Evolutionary conservation across 2,797 vertebrate species (phyloP).

Genomic region (Megaceryle alcyon): DNA sequence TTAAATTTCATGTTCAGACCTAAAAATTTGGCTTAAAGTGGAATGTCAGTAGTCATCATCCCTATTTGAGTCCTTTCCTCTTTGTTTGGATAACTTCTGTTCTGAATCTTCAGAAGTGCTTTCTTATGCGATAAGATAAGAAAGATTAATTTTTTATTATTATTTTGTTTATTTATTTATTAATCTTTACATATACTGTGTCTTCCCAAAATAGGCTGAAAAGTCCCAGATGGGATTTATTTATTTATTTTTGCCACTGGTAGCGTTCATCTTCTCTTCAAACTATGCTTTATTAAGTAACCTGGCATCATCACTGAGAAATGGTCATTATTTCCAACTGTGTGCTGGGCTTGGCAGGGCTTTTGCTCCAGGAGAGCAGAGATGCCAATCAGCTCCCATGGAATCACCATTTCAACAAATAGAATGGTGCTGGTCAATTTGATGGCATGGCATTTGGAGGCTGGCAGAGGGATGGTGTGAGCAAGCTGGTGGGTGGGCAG

Average conservation of each 20-base stretch:
- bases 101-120: background rate
- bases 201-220: background rate
- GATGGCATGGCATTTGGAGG: background rate
- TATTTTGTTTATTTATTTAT: background rate
- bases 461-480: background rate
- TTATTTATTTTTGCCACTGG: background rate
- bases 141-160: background rate
- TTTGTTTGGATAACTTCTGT: background rate
- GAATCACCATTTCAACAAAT: background rate
- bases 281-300: background rate
- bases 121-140: constrained; percentile 14
- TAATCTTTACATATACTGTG: background rate
- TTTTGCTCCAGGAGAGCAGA: constrained; percentile 36
- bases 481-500: background rate
- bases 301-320: background rate
- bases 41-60: background rate
- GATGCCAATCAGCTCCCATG: background rate
- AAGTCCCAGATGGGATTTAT: background rate
- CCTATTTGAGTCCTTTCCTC: background rate
- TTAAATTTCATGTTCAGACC: background rate
- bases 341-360: background rate
- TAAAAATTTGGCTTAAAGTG: background rate
- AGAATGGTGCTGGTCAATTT: background rate
- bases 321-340: background rate
- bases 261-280: constrained; percentile 12